Base-by-base conservation (phyloP, 1,140 invertebrate species). In the Charaxes varanes region DNA sequence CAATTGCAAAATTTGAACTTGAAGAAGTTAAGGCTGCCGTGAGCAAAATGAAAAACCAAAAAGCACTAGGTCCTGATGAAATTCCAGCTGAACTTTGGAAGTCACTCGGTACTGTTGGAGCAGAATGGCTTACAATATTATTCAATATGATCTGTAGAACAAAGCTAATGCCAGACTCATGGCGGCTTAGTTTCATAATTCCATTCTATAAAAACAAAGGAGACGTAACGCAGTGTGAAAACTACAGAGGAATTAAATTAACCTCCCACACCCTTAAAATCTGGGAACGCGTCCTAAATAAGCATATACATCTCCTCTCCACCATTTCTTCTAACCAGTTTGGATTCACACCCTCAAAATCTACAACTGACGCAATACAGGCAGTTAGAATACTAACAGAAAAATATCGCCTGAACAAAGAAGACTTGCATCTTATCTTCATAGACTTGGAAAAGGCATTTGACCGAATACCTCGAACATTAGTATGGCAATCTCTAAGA, bases 61-160 rank as follows among this genome's bases (percentile, higher is more conserved):
- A 44, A 14, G 36, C 48, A 3, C n/a, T 45, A 3, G 44, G 48
- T 2, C 33, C 48, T 14, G 53, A 52, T 42, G 27, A 23, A 7
- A 56, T 56, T 48, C 45, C 54, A 33, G 42, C 32, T 2, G 54
- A 58, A 41, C 40, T 53, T 16, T 48, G 47, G 55, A 54, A 53
- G 12, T n/a, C n/a, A n/a, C n/a, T n/a, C n/a, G n/a, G n/a, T n/a
- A n/a, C n/a, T n/a, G n/a, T 24, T 3, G 16, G 12, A 13, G 13
- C 19, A 8, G 1, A 27, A 4, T 26, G 14, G 35, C 22, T 37
- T 0, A 12, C 23, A 13, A 37, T 5, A 10, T 21, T 24, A 3
- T 35, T 35, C 18, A 37, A 37, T 8, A 2, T 2, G 6, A 27
- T 27, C 4, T 6, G 15, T 8, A 14, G 0, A 2, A 3, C 7